phyloP scores from a whole-genome alignment of 2,113 vertebrate genomes.

The Symphodus melops region DNA sequence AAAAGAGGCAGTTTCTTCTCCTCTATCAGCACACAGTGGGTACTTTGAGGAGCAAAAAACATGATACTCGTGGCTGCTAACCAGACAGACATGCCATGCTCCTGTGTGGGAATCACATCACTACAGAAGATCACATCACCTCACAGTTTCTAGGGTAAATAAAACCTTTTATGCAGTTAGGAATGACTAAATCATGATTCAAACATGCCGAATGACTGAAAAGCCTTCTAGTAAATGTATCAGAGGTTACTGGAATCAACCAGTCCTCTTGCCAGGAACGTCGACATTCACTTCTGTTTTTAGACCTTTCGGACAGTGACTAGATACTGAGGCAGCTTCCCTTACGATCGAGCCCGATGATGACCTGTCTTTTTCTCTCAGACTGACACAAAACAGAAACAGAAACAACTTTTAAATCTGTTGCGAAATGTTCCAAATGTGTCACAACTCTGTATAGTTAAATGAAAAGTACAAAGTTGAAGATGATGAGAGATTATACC shows the following conservation, averaged over 20 bases:
- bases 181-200: background rate
- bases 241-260: conserved; percentile 30
- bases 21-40: too few species aligned
- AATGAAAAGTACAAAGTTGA: too few species aligned
- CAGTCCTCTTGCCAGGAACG: conserved; percentile 28
- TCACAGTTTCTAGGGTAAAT: background rate
- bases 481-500: too few species aligned
- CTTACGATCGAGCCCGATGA: conserved; percentile 8
- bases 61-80: too few species aligned
- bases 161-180: background rate
- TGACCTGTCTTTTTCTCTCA: conserved; percentile 22
- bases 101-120: too few species aligned
- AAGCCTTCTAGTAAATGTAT: background rate
- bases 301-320: background rate
- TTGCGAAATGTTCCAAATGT: background rate
- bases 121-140: too few species aligned
- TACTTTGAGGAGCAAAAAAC: too few species aligned
- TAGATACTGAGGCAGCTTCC: conserved; percentile 18
- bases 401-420: conserved; percentile 21
- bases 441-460: background rate
- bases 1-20: too few species aligned
- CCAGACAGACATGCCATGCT: too few species aligned
- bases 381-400: conserved; percentile 22
- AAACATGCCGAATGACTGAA: background rate
- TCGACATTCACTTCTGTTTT: conserved; percentile 39